Conservation (phyloP, 2,888 invertebrate species). For the Chymomyza caudatula region DNA sequence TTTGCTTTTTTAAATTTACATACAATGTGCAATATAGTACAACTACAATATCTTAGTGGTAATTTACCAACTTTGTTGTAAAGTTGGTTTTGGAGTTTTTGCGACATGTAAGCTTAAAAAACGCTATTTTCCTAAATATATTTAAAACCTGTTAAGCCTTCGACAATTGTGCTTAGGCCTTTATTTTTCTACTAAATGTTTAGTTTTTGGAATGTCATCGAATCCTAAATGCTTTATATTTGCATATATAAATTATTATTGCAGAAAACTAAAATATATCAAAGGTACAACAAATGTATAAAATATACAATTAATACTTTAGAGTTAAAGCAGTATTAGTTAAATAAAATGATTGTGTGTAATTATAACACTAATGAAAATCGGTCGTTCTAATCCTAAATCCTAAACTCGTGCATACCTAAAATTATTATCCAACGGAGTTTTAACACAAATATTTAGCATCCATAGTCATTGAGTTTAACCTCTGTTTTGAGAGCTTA, state of each 20-base stretch:
- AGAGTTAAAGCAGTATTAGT: not conserved
- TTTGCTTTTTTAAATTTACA: constrained; percentile 2
- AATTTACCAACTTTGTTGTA: not conserved
- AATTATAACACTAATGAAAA: not conserved
- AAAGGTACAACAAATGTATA: constrained; percentile 28
- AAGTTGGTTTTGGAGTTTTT: not conserved
- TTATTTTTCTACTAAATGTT: constrained; percentile 40
- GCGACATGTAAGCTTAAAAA: not conserved
- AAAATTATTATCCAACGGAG: constrained; percentile 47
- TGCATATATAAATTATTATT: constrained; percentile 32
- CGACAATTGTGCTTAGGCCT: not conserved
- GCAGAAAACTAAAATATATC: constrained; percentile 29
- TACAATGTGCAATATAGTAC: not conserved
- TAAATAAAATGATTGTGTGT: not conserved
- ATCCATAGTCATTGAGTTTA: constrained; percentile 60
- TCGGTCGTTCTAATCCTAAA: constrained; percentile 42
- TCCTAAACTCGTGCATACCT: constrained; percentile 36
- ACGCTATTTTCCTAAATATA: not conserved
- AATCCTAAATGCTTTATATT: constrained; percentile 49
- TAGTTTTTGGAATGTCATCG: constrained; percentile 67
- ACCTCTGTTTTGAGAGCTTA: not conserved
- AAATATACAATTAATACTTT: constrained; percentile 45
- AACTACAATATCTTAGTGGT: not conserved
- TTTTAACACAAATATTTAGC: constrained; percentile 65
- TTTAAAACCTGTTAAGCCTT: not conserved